These are phyloP conservation scores for Pogonophryne albipinna DNA, from an alignment of 2,797 vertebrate species.

Conservation along the genomic window DNA sequence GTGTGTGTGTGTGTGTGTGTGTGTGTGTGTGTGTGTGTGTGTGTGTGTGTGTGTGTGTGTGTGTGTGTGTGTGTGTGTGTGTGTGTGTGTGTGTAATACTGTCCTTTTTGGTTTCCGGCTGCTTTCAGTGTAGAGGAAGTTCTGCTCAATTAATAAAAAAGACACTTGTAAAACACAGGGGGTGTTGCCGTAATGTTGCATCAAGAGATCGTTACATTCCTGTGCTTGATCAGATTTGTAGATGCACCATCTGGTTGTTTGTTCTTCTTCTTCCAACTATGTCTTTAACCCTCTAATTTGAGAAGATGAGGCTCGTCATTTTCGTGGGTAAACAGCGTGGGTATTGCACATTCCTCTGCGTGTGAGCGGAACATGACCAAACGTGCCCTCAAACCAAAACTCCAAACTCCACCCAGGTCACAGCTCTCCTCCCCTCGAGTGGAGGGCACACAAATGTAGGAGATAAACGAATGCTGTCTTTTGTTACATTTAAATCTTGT, in stretches of 20 bases:
- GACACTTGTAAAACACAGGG: background rate
- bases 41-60: too few species aligned
- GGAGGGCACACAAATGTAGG: background rate
- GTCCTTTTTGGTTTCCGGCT: constrained; percentile 41
- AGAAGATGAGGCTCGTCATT: constrained; percentile 28
- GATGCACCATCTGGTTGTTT: background rate
- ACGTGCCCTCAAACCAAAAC: constrained; percentile 32
- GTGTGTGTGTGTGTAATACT: background rate
- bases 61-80: too few species aligned
- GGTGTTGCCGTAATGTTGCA: background rate
- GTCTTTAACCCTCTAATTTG: constrained; percentile 38
- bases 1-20: too few species aligned
- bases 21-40: too few species aligned
- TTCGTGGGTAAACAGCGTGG: constrained; percentile 2
- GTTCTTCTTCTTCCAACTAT: background rate
- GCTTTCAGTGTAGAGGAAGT: constrained; percentile 12
- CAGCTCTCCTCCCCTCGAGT: background rate
- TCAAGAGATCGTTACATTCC: constrained; percentile 6
- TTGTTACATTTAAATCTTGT: background rate
- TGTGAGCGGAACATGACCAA: constrained; percentile 51
- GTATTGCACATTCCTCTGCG: constrained; percentile 37
- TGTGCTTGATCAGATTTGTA: constrained; percentile 16
- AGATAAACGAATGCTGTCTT: background rate
- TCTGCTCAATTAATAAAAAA: background rate
- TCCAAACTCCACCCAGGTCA: constrained; percentile 18